A percentile compares a stretch with the other conserved stretches of the same genome.
Evolutionary conservation across 2,888 invertebrate species (phyloP).

Genomic region (Watsonalla binaria): DNA sequence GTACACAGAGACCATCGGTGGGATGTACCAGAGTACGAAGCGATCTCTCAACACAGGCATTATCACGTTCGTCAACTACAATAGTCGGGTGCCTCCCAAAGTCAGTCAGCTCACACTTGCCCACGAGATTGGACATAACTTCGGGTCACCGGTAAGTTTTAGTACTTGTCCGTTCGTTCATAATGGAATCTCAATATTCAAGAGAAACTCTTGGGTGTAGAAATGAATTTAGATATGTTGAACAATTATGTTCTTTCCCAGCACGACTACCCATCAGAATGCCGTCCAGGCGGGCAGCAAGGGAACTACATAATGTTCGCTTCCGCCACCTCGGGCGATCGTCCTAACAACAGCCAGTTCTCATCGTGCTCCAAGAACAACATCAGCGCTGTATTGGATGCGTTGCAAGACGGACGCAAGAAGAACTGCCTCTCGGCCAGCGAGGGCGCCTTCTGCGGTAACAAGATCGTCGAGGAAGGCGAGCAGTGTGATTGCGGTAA

Average conservation of each 20-base stretch:
- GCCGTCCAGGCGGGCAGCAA: constrained; percentile 92
- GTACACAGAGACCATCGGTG: constrained; percentile 96
- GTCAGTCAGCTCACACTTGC: constrained; percentile 98
- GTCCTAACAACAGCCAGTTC: constrained; percentile 98
- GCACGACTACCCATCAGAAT: constrained; percentile 96
- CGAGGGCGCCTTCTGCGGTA: constrained; percentile 98
- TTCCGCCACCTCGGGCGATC: constrained; percentile 98
- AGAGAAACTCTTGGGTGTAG: background rate
- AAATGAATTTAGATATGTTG: too few relatives aligned
- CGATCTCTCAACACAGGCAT: constrained; percentile 98
- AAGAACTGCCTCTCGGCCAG: constrained; percentile 94
- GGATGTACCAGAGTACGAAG: constrained; percentile 95
- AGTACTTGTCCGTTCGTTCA: background rate
- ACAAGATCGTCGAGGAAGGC: constrained; percentile 98
- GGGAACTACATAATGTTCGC: constrained; percentile 99
- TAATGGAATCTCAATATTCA: background rate
- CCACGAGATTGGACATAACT: constrained; percentile 99
- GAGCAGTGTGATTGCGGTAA: constrained; percentile 97
- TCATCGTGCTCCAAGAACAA: constrained; percentile 96
- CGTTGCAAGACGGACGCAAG: constrained; percentile 93
- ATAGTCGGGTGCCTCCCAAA: constrained; percentile 96
- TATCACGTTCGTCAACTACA: constrained; percentile 99
- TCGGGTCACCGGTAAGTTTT: constrained; percentile 93
- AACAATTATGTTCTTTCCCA: constrained; percentile 60
- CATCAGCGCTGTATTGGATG: constrained; percentile 95